Evolutionary conservation across 2,113 vertebrate genomes (phyloP).

Genomic region (Bothrops jararaca): DNA sequence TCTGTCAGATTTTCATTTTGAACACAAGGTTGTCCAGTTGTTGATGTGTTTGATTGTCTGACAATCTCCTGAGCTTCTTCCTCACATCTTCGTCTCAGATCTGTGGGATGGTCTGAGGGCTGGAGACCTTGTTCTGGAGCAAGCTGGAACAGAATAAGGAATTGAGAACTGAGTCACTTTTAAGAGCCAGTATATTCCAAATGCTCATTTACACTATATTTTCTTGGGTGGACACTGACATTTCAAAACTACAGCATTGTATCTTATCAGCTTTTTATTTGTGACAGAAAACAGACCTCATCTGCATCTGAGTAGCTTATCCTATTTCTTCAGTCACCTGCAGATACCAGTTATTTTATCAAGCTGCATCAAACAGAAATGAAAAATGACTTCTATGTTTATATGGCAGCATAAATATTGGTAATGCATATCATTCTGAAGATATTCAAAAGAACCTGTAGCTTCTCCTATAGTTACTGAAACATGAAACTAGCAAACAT

Average conservation of each 20-base stretch:
- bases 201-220: background rate
- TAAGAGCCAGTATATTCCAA: background rate
- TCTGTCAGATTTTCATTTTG: slow-evolving; percentile 84
- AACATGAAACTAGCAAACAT: background rate
- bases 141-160: slow-evolving; percentile 69
- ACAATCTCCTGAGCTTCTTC: slow-evolving; percentile 93
- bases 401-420: background rate
- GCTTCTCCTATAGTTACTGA: background rate
- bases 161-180: background rate
- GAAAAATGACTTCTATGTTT: background rate
- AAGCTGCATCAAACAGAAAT: background rate
- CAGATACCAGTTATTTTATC: background rate
- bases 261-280: background rate
- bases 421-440: background rate
- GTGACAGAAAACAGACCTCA: background rate
- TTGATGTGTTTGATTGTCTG: slow-evolving; percentile 75
- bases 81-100: slow-evolving; percentile 86
- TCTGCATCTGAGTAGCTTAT: background rate
- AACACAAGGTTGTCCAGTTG: slow-evolving; percentile 81
- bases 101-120: slow-evolving; percentile 88
- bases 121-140: slow-evolving; percentile 94
- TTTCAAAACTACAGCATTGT: background rate
- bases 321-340: background rate
- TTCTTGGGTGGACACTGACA: background rate
- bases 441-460: background rate